These are phyloP conservation scores for Listrodromus nycthemerus DNA, from an alignment of 2,888 invertebrate species.

Conservation along the genomic window DNA sequence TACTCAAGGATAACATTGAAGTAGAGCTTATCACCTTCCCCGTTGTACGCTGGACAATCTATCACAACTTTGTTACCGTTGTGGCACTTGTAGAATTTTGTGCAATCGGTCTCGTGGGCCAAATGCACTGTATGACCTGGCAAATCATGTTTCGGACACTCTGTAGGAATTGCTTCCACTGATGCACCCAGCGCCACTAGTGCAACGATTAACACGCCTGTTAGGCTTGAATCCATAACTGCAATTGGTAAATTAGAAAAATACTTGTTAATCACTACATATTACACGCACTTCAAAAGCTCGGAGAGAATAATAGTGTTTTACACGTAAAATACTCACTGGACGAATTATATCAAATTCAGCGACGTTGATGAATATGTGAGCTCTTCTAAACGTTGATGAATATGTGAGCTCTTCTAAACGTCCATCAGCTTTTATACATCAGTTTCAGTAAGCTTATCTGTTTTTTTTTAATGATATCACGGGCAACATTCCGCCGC, in stretches of 20 bases:
- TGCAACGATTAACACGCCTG: constrained; percentile 5
- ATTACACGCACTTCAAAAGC: not conserved
- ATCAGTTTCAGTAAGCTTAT: constrained; percentile 30
- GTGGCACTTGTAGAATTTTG: no score
- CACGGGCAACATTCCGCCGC: constrained; percentile 5
- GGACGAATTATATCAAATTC: not conserved
- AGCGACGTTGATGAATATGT: constrained; percentile 3
- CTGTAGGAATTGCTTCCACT: not conserved
- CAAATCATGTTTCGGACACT: constrained; percentile 66
- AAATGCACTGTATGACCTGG: not conserved
- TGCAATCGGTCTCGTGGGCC: no score
- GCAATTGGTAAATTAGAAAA: constrained; percentile 3
- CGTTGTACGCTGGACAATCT: no score
- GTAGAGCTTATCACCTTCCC: no score
- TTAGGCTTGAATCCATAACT: constrained; percentile 27
- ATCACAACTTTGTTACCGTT: no score
- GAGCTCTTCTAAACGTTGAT: not conserved
- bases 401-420: constrained; percentile 14
- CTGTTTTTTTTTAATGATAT: constrained; percentile 22
- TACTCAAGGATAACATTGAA: no score
- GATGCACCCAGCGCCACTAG: constrained; percentile 13
- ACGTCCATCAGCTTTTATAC: constrained; percentile 52
- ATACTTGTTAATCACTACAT: not conserved
- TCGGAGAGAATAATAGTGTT: not conserved
- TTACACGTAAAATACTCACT: constrained; percentile 40